Percentiles rank a stretch among this genome's conserved stretches.
Conservation (phyloP, 1,140 invertebrate genomes). For the Muscidifurax raptorellus region DNA sequence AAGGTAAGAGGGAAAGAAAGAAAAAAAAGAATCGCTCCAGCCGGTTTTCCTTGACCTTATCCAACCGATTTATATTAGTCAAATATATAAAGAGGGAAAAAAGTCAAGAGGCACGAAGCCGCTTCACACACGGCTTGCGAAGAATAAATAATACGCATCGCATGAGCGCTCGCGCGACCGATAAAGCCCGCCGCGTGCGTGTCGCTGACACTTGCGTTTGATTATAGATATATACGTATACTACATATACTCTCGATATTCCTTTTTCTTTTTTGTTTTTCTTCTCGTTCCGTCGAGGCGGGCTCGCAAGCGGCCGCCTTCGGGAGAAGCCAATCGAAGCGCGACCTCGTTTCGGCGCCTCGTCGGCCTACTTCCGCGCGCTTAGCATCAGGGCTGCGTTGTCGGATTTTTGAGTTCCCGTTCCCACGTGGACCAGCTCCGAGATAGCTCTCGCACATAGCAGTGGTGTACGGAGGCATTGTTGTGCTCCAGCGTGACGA, state of each 20-base stretch:
- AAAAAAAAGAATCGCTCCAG: background rate
- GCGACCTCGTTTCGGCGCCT: conserved; percentile 30
- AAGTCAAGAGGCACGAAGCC: background rate
- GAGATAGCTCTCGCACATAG: no score
- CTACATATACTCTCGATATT: background rate
- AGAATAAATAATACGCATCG: conserved; percentile 6
- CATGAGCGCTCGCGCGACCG: background rate
- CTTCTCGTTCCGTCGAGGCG: background rate
- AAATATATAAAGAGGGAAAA: background rate
- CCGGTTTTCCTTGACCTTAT: conserved; percentile 34
- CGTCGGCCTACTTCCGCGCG: conserved; percentile 32
- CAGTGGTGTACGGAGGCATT: no score
- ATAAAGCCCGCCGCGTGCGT: background rate
- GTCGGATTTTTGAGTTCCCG: background rate
- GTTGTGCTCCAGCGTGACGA: no score
- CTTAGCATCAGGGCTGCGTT: background rate
- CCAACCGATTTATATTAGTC: conserved; percentile 5
- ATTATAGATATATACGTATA: background rate
- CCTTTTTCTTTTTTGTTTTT: background rate
- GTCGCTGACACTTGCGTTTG: conserved; percentile 1
- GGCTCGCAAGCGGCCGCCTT: background rate
- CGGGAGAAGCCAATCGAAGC: conserved; percentile 37
- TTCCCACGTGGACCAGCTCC: background rate
- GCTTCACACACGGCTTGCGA: background rate
- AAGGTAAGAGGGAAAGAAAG: background rate